Base-by-base conservation (phyloP, 1,140 invertebrate species). In the Myzus persicae region DNA sequence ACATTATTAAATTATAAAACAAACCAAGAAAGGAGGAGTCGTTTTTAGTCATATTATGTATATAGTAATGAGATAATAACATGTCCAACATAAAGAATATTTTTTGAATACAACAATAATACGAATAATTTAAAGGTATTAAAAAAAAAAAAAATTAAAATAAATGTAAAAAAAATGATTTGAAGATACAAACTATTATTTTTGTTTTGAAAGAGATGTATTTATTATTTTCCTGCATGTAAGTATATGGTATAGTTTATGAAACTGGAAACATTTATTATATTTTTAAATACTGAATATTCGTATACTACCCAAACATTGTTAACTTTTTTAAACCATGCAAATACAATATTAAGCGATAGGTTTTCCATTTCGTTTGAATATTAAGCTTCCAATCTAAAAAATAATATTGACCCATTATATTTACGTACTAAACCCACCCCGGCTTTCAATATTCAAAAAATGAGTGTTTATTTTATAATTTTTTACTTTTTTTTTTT, bases 291-390 rank as follows among this genome's bases (percentile, higher is more conserved):
- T 89, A 89, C 48, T 89, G 24, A 4, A 89, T 54, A 89, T 89
- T 36, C 38, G 11, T 54, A 4, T 40, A 89, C 22, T 26, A 54
- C 51, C 20, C 20, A 88, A 38, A n/a, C n/a, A 89, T 38, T 89
- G 18, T 46, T 88, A 24, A 36, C 22, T 51, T 51, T 51, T 51
- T 51, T 22, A 51, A 51, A 51, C 3, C 26, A 51, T 51, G n/a
- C 7, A 38, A 38, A 38, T 51, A 89, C n/a, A 22, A 89, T 89
- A 24, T 36, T 48, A 51, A 51, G 31, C n/a, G 46, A 89, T 54
- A 89, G 36, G 36, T 54, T 89, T 89, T 89, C 36, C 46, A 89
- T 89, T 54, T 54, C 48, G 48, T 89, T 89, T 38, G 36, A 54
- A 22, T 38, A 26, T 31, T 89, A 51, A 89, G 87, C 87, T 89